Conservation (phyloP, 2,888 invertebrate species). For the Eristalis tenax region DNA sequence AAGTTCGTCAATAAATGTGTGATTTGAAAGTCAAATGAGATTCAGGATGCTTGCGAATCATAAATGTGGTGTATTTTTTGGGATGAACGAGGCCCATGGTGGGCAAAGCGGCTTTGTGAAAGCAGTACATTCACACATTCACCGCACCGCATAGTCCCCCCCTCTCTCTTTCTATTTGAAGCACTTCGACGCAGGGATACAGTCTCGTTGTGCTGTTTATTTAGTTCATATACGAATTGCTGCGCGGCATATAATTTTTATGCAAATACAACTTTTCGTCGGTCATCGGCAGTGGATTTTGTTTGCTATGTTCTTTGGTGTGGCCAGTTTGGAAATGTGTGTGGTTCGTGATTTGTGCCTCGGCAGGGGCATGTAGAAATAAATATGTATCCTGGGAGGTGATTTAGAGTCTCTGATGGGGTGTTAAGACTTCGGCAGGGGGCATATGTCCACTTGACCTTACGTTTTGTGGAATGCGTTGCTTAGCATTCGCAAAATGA, state of each 20-base stretch:
- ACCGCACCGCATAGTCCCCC: not conserved
- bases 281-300: not conserved
- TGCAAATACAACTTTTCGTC: not conserved
- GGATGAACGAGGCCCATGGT: not conserved
- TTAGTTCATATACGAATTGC: not conserved
- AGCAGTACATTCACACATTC: not conserved
- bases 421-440: not conserved
- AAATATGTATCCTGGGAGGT: not conserved
- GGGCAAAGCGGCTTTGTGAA: not conserved
- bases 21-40: slow-evolving; percentile 38
- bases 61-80: not conserved
- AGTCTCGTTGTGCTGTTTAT: not conserved
- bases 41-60: not conserved
- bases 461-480: not conserved
- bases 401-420: not conserved
- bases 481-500: not conserved
- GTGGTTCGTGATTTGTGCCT: not conserved
- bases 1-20: slow-evolving; percentile 5
- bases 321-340: not conserved
- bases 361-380: not conserved
- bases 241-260: not conserved
- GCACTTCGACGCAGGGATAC: not conserved
- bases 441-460: not conserved
- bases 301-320: not conserved
- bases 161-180: not conserved